Evolutionary conservation across 2,113 vertebrate species (phyloP), one percentile per base, ranked within the genome.

Genomic region (Tinamus guttatus): DNA sequence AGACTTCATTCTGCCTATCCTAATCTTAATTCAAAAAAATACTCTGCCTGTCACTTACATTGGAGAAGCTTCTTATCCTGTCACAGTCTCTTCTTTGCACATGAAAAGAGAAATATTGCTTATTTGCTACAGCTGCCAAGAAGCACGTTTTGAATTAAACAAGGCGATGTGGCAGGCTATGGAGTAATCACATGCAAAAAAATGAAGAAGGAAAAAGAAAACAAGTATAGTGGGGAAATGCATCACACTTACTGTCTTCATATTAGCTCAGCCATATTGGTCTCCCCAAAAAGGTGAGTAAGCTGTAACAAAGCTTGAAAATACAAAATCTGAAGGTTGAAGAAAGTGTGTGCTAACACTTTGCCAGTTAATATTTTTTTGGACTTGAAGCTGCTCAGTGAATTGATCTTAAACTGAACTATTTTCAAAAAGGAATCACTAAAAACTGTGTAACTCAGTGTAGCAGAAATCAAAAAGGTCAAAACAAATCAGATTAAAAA

Each of bases 121-220:
- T 96, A 97, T 97, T 95, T 96, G 83, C 92, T 91, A 94, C 87
- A 93, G 94, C 94, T 97, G 95, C 95, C 96, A 97, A 96, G 94
- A 96, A 95, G 83, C 17, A 87, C 21, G 0, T 94, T 94, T 96
- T 93, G 94, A 95, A 96, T 97, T 96, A 94, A 93, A 93, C 85
- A 90, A 84, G 83, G 83, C n/a, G 0, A 80, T 73, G 83, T 96
- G 95, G 96, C 94, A 94, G 95, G 92, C 81, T 96, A 83, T 40
- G 90, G 81, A 92, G 90, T 81, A 96, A 96, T 96, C 92, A 92
- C 78, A 93, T 90, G 9, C 45, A 88, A 69, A 87, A 86, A 60
- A 59, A 49, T 49, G 13, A 8, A 6, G 5, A 9, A 11, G 15
- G 24, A 28, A n/a, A 70, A 90, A 68, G 10, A 69, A 92, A 87